Conservation (phyloP, 2,113 vertebrate genomes). For the Apus apus region DNA sequence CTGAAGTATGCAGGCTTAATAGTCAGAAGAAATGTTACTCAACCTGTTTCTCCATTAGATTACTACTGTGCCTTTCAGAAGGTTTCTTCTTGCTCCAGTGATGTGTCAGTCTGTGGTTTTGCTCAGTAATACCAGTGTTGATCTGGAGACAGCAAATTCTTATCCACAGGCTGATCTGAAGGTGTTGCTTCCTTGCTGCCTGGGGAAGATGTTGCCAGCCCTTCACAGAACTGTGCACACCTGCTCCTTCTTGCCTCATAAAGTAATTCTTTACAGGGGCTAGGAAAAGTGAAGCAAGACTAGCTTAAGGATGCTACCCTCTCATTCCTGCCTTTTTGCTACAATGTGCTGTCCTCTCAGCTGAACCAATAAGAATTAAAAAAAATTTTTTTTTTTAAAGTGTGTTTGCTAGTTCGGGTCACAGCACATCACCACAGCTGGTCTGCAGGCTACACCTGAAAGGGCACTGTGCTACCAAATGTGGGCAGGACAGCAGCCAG, state of each 20-base stretch:
- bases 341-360: background rate
- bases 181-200: background rate
- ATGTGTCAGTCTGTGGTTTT: background rate
- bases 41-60: background rate
- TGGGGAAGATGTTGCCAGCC: background rate
- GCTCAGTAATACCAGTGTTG: background rate
- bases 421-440: background rate
- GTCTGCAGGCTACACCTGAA: background rate
- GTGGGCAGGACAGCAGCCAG: background rate
- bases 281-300: background rate
- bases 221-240: fast-evolving
- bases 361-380: background rate
- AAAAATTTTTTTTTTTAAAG: background rate
- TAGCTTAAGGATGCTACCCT: background rate
- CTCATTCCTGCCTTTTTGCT: background rate
- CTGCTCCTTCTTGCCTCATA: background rate
- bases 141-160: background rate
- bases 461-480: fast-evolving
- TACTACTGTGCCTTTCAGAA: background rate
- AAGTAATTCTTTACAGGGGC: background rate
- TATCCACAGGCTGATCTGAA: background rate
- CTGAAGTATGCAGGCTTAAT: background rate
- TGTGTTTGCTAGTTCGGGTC: background rate
- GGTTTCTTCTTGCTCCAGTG: background rate
- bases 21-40: background rate